Conservation (phyloP, 2,888 invertebrate genomes). For the Cataglyphis altisquamis region DNA sequence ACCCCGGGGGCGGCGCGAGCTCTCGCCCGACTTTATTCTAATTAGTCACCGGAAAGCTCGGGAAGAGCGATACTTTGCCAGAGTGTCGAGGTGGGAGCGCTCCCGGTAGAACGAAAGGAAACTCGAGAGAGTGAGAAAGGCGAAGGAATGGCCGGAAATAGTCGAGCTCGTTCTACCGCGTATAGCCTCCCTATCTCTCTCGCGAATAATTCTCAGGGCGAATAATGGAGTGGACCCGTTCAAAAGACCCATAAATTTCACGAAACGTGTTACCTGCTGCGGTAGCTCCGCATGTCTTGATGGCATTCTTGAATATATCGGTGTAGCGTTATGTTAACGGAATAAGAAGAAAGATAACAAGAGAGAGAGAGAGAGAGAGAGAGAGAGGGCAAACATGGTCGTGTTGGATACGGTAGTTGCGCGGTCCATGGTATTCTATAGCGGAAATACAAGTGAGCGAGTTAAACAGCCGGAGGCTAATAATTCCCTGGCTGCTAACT, state of each 20-base stretch:
- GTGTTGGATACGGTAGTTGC: conserved; percentile 68
- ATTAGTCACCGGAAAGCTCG: conserved; percentile 55
- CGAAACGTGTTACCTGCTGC: conserved; percentile 68
- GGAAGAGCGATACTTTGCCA: conserved; percentile 49
- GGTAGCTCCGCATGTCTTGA: conserved; percentile 53
- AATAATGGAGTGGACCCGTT: conserved; percentile 82
- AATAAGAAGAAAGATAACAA: conserved; percentile 5
- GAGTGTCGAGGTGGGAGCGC: not conserved
- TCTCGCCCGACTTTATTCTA: conserved; percentile 53
- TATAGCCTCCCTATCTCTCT: conserved; percentile 72
- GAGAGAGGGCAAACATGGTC: conserved; percentile 21
- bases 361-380: conserved; percentile 14
- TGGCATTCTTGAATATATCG: conserved; percentile 58
- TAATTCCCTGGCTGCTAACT: conserved; percentile 80
- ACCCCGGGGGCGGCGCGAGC: conserved; percentile 22
- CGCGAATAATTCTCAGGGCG: conserved; percentile 76
- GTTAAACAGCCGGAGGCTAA: conserved; percentile 82
- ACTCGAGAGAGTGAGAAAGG: not conserved
- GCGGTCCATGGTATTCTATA: conserved; percentile 71
- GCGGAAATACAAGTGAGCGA: conserved; percentile 68
- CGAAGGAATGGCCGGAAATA: conserved; percentile 37
- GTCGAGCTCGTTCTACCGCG: conserved; percentile 46
- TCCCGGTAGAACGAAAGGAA: conserved; percentile 5
- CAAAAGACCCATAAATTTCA: conserved; percentile 82
- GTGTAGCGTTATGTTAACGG: conserved; percentile 40